A percentile compares a stretch with the other conserved stretches of the same genome.
phyloP scores from a whole-genome alignment of 1,140 invertebrate genomes.

The Lasaia peninsularis region DNA sequence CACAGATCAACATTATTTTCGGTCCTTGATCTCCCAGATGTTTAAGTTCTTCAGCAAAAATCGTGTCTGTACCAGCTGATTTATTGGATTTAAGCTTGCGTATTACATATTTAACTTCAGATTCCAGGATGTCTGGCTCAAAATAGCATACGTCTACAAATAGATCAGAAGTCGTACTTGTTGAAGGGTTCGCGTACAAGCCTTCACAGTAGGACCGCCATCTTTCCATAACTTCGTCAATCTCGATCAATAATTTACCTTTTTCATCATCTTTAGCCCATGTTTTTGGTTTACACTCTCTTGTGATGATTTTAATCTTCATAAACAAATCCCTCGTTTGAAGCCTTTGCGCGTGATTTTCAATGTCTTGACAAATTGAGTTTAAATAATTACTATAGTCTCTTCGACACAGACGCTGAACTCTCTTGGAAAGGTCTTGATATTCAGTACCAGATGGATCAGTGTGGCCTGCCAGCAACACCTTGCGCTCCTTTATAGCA shows the following conservation, averaged over 20 bases:
- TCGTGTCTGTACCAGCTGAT: slow-evolving; percentile 20
- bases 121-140: slow-evolving; percentile 1
- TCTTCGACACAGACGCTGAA: slow-evolving; percentile 21
- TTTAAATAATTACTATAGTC: slow-evolving; percentile 21
- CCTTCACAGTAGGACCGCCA: neutral
- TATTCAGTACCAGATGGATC: slow-evolving; percentile 16
- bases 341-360: slow-evolving; percentile 17
- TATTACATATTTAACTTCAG: slow-evolving; percentile 2
- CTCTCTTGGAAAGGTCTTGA: slow-evolving; percentile 7
- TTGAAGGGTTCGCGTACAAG: neutral
- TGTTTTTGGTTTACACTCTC: slow-evolving; percentile 19
- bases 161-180: neutral
- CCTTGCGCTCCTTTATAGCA: no score
- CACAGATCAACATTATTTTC: slow-evolving; percentile 16
- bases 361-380: slow-evolving; percentile 20
- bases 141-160: neutral
- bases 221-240: neutral
- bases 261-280: slow-evolving; percentile 16
- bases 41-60: slow-evolving; percentile 25
- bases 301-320: slow-evolving; percentile 15
- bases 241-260: neutral
- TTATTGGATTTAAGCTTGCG: slow-evolving; percentile 19
- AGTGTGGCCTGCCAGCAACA: no score
- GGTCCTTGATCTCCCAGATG: slow-evolving; percentile 19
- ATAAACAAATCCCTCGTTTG: slow-evolving; percentile 21